Evolutionary conservation across 2,888 invertebrate genomes (phyloP).

Genomic region (Cybosia mesomella): DNA sequence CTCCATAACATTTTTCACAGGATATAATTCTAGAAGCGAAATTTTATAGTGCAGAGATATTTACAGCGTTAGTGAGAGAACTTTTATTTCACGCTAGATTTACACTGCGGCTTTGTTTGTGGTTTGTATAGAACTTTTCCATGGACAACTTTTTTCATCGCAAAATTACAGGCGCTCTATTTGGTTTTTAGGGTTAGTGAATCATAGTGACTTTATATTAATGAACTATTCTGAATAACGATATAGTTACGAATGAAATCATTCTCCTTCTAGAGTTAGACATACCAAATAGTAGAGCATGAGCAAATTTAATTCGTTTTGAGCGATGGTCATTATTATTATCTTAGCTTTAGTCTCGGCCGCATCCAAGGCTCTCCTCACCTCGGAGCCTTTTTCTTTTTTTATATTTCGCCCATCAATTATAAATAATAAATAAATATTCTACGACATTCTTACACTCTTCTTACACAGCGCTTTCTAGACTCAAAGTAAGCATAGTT

Average conservation of each 20-base stretch:
- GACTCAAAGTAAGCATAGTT: no score
- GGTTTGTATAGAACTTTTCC: slow-evolving; percentile 7
- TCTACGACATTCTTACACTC: no score
- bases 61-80: slow-evolving; percentile 13
- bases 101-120: slow-evolving; percentile 9
- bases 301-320: no score
- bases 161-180: neutral
- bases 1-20: slow-evolving; percentile 47
- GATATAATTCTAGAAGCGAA: slow-evolving; percentile 36
- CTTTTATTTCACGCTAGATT: slow-evolving; percentile 19
- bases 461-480: no score
- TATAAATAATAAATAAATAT: no score
- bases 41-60: slow-evolving; percentile 40
- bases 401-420: no score
- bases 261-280: neutral
- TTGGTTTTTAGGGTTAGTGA: neutral
- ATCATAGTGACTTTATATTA: neutral
- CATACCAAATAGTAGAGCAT: no score
- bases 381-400: no score
- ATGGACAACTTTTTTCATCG: slow-evolving; percentile 9
- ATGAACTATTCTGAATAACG: neutral
- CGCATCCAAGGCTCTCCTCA: no score
- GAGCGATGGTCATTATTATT: no score
- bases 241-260: neutral
- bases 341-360: no score